Evolutionary conservation across 2,113 vertebrate species (phyloP), one percentile per base, ranked within the genome.

Genomic region (Oreochromis tanganicae): DNA sequence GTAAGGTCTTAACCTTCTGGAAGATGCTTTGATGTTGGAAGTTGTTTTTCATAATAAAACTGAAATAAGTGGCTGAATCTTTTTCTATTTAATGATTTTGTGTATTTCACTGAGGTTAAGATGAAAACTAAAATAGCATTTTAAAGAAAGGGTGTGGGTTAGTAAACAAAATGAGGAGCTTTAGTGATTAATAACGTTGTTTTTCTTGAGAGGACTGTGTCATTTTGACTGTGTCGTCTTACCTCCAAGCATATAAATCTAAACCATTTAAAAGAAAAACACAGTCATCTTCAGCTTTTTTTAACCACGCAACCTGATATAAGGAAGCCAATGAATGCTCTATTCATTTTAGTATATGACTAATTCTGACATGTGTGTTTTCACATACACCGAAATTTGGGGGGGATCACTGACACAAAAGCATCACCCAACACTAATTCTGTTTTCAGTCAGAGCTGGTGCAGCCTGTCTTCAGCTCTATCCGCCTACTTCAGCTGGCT

Each of bases 401-500:
- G 54, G 75, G 48, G 61, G 24, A 87, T 83, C 63, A 8, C 81
- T 57, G 75, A 71, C 85, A 82, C 79, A 80, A 85, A 86, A 80
- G 17, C 17, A 12, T 48, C 43, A 16, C 71, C 59, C 54, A 9
- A 41, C 61, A 5, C 80, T 55, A 66, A 73, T 87, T 80, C n/a
- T 85, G 82, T 21, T 81, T 50, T 79, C 41, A 7, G 43, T 48
- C 80, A 61, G 87, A 84, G 68, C 55, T 81, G 66, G 59, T 63
- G 48, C 89, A 81, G 34, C 54, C 17, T 66, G 82, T 91, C 88
- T 89, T 63, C 71, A 71, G 81, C 80, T 89, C 86, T 54, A 85
- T 80, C 87, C 41, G 54, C 83, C 86, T 75, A 85, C 85, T 73
- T 85, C 85, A 86, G 75, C 87, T 84, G 85, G 87, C 85, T 81